Evolutionary conservation across 2,888 invertebrate species (phyloP).

Genomic region (Lottia scabra): DNA sequence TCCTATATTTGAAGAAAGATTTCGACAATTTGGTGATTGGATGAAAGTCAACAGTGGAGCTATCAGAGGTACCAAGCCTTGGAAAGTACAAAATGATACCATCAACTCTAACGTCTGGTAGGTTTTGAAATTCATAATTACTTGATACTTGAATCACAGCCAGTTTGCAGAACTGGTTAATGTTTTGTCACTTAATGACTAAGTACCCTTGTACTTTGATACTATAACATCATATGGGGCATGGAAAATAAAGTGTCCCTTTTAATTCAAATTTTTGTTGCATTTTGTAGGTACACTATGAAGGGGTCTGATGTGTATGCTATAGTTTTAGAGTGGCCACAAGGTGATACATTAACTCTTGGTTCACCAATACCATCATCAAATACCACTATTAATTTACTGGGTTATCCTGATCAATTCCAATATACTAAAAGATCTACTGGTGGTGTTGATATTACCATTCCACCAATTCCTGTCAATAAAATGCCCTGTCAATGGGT

Average conservation of each 20-base stretch:
- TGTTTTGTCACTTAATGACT: no score
- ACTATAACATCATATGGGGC: no score
- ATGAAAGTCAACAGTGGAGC: constrained; percentile 85
- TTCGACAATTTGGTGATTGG: constrained; percentile 84
- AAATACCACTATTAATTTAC: constrained; percentile 69
- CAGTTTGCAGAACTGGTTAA: no score
- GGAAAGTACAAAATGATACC: constrained; percentile 83
- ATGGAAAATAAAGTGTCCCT: no score
- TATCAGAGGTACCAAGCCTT: constrained; percentile 83
- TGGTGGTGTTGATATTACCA: constrained; percentile 50
- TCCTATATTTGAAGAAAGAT: constrained; percentile 87
- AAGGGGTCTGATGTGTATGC: constrained; percentile 75
- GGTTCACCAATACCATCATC: constrained; percentile 68
- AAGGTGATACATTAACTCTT: constrained; percentile 72
- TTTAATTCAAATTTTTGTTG: neutral
- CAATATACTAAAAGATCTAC: constrained; percentile 28
- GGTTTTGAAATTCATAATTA: no score
- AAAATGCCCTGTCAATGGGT: constrained; percentile 58
- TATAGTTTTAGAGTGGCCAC: constrained; percentile 80
- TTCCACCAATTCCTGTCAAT: constrained; percentile 52
- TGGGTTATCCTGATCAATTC: constrained; percentile 70
- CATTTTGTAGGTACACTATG: constrained; percentile 46
- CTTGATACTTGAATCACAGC: no score
- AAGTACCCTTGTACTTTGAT: no score
- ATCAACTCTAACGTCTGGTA: constrained; percentile 80